These are phyloP conservation scores for Drosophila persimilis DNA, from an alignment of 1,140 invertebrate species.

Conservation along the genomic window DNA sequence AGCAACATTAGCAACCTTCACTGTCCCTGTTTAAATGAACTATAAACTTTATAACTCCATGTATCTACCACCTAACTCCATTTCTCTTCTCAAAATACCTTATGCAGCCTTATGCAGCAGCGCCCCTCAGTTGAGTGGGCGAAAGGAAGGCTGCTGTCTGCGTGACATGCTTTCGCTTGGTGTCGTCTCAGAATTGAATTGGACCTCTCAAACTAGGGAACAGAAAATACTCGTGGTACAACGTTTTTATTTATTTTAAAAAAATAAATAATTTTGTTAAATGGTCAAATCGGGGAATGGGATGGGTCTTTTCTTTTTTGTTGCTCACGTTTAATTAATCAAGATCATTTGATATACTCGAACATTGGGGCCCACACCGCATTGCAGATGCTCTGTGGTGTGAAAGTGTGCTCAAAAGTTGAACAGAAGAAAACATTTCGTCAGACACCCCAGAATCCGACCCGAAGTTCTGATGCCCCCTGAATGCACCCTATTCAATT, in stretches of 20 bases:
- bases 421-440: background rate
- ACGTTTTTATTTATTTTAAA: constrained; percentile 31
- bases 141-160: too few relatives aligned
- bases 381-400: constrained; percentile 6
- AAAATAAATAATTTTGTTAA: constrained; percentile 29
- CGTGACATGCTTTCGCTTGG: too few relatives aligned
- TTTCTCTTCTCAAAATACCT: too few relatives aligned
- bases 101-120: too few relatives aligned
- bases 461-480: constrained; percentile 11
- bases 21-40: too few relatives aligned
- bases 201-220: constrained; percentile 10
- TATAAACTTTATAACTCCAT: too few relatives aligned
- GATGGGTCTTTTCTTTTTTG: constrained; percentile 8
- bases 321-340: constrained; percentile 28
- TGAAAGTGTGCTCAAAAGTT: background rate
- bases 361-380: background rate
- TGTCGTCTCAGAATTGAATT: too few relatives aligned
- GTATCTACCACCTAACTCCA: too few relatives aligned
- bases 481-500: constrained; percentile 5
- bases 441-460: background rate
- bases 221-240: constrained; percentile 8
- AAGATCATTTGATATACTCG: constrained; percentile 19
- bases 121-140: too few relatives aligned
- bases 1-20: too few relatives aligned
- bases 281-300: constrained; percentile 1